Percentiles rank a stretch among this genome's conserved stretches.
Evolutionary conservation across 2,797 vertebrate genomes (phyloP).

Genomic region (Eupleurogrammus muticus): DNA sequence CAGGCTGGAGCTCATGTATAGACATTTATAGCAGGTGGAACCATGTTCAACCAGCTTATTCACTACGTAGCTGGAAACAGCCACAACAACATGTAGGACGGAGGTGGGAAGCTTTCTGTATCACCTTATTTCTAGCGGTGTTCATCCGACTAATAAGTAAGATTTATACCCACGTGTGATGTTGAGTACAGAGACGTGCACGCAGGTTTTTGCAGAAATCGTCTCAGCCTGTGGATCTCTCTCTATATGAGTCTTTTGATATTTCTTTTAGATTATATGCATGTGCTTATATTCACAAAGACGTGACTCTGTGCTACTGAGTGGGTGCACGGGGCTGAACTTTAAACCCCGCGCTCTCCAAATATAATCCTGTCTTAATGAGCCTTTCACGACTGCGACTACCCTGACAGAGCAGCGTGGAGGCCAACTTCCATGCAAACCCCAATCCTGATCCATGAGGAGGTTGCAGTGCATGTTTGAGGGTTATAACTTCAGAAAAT

Average conservation of each 20-base stretch:
- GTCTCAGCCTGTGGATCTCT: not conserved
- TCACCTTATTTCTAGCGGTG: constrained; percentile 19
- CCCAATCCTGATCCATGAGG: no score
- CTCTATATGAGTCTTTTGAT: not conserved
- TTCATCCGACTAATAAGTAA: constrained; percentile 8
- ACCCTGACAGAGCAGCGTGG: not conserved
- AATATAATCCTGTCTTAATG: constrained; percentile 22
- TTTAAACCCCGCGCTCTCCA: constrained; percentile 16
- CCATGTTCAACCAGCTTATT: constrained; percentile 13
- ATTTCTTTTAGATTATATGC: not conserved
- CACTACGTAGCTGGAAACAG: constrained; percentile 8
- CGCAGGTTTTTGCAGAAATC: not conserved
- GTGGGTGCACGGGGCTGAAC: constrained; percentile 4
- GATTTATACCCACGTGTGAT: constrained; percentile 1
- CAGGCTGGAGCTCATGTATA: constrained; percentile 25
- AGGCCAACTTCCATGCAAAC: no score
- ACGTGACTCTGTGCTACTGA: not conserved
- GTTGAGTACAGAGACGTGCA: not conserved
- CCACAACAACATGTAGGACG: constrained; percentile 1
- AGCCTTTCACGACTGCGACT: constrained; percentile 1
- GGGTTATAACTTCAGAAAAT: not conserved
- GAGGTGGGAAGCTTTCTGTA: not conserved
- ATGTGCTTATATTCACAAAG: not conserved
- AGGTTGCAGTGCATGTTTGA: not conserved
- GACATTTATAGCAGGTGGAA: not conserved